Base-by-base conservation (phyloP, 1,140 invertebrate species). In the Orius insidiosus region DNA sequence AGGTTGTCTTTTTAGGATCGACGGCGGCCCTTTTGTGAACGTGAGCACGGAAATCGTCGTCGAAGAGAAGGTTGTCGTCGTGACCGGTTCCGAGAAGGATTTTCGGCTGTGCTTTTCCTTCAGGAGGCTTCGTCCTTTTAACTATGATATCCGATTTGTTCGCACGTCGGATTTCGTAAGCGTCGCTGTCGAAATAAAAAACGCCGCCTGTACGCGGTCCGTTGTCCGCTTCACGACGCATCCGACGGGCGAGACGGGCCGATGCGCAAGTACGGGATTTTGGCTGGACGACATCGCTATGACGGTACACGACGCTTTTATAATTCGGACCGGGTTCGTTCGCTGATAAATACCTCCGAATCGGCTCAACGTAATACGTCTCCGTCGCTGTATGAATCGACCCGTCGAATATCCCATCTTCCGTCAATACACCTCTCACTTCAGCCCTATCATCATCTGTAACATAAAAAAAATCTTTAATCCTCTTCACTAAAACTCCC, bases 381-480 rank as follows among this genome's bases (percentile, higher is more conserved):
- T 85, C 78, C 36, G 69, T 60, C 11, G 66, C 62, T 1, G 85
- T 85, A 50, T 72, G 71, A 48, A 94, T 79, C 15, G 79, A 81
- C 11, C 87, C 89, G 60, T 94, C 88, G 59, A 95, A 86, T 15
- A 89, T 66, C 46, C 89, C 89, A 42, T 88, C 78, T 38, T 71
- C 67, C 45, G 86, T 90, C 38, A 95, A 69, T 48, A 93, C 66
- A 15, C 87, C 89, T 55, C 85, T 76, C 18, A 92, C 85, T 44
- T 72, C 59, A n/a, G 85, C 76, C n/a, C 68, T 66, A 45, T 85
- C 80, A 54, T 88, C 85, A 68, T 79, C 84, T 87, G 71, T 2
- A 74, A 74, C 55, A 58, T 51, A 52, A 46, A 19, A 16, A 46
- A 45, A 19, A 3, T 14, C 15, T 10, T n/a, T 24, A 24, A 24